These are phyloP conservation scores for Eucera pruinosa DNA, from an alignment of 2,888 invertebrate genomes.

Conservation along the genomic window DNA sequence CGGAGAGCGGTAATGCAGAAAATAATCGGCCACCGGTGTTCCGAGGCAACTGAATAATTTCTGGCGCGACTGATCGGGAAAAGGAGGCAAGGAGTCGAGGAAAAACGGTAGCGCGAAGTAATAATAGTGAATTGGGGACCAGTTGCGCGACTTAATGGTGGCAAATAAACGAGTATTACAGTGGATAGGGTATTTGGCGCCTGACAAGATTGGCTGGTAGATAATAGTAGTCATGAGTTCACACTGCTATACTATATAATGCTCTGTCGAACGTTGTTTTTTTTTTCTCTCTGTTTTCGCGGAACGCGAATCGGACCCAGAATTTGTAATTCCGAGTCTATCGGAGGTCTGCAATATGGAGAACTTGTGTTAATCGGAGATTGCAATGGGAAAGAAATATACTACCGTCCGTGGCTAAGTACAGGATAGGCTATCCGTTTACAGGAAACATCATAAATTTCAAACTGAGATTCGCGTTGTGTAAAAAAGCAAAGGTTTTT, in stretches of 20 bases:
- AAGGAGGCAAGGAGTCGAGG: not conserved
- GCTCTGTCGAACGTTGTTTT: no score
- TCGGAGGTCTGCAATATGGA: not conserved
- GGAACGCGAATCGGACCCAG: not conserved
- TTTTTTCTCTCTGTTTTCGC: no score
- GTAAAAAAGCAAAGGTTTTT: no score
- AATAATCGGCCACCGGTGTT: constrained; percentile 3
- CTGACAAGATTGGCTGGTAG: constrained; percentile 36
- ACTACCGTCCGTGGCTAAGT: no score
- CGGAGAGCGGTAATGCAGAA: not conserved
- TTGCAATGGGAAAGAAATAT: not conserved
- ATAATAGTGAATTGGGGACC: constrained; percentile 40
- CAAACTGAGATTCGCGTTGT: no score
- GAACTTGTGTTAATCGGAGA: not conserved
- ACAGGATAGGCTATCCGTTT: not conserved
- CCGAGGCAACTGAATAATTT: not conserved
- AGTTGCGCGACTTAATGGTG: constrained; percentile 24
- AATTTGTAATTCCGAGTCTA: not conserved
- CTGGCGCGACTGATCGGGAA: not conserved
- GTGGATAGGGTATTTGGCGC: constrained; percentile 15
- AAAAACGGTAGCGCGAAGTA: constrained; percentile 10
- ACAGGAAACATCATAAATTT: no score
- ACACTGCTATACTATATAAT: not conserved
- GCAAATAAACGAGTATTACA: constrained; percentile 41
- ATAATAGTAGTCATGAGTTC: constrained; percentile 47